Percentiles rank a stretch among this genome's conserved stretches.
Conservation (phyloP, 2,888 invertebrate genomes). For the Aphodius sticticus region DNA sequence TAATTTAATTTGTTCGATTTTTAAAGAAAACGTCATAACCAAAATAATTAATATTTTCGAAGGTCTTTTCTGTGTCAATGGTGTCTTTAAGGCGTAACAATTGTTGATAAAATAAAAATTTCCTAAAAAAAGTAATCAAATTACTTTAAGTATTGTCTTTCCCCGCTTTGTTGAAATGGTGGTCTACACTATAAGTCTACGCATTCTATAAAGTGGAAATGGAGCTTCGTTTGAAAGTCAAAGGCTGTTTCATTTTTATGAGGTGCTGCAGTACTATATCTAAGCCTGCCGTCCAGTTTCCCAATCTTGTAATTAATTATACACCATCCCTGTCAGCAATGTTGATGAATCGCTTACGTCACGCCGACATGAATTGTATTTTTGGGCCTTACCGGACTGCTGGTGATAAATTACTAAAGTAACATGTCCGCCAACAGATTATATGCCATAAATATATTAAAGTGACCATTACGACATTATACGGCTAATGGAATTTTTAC, state of each 20-base stretch:
- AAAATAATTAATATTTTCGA: too few species aligned
- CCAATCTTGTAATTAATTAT: slow-evolving; percentile 4
- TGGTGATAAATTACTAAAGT: not conserved
- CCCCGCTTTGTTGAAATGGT: not conserved
- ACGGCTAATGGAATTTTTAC: not conserved
- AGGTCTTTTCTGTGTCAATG: too few species aligned
- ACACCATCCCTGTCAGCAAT: not conserved
- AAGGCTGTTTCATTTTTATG: slow-evolving; percentile 44
- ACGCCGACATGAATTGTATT: slow-evolving; percentile 31
- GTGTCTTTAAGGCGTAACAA: too few species aligned
- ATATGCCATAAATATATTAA: not conserved
- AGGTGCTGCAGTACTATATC: not conserved
- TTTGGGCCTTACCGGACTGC: slow-evolving; percentile 13
- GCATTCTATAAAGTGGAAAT: not conserved
- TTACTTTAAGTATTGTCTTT: not conserved
- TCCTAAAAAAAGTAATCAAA: too few species aligned
- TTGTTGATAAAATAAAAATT: too few species aligned
- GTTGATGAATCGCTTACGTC: slow-evolving; percentile 12
- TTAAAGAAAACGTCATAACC: too few species aligned
- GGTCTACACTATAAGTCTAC: not conserved
- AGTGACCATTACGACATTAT: not conserved
- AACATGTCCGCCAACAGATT: not conserved
- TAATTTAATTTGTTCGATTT: too few species aligned
- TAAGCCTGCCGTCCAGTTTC: not conserved
- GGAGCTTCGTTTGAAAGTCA: slow-evolving; percentile 44